A percentile compares a stretch with the other conserved stretches of the same genome.
Evolutionary conservation across 2,888 invertebrate species (phyloP).

Genomic region (Mythimna albipuncta): DNA sequence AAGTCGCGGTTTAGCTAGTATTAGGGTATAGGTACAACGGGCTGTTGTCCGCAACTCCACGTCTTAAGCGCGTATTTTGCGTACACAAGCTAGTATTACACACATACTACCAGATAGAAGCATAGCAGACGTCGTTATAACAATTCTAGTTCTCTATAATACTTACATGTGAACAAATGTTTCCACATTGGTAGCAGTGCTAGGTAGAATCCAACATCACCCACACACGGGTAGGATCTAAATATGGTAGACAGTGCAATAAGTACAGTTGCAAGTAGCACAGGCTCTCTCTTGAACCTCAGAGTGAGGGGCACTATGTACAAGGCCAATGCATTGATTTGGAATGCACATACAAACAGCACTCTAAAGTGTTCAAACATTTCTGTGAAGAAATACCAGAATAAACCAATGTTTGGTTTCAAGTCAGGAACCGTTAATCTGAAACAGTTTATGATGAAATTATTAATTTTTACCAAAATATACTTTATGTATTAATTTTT

Average conservation of each 20-base stretch:
- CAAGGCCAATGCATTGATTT: slow-evolving; percentile 97
- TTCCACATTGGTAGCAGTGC: slow-evolving; percentile 97
- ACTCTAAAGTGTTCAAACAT: slow-evolving; percentile 99
- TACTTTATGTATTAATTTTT: too few relatives aligned
- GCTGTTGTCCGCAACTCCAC: too few relatives aligned
- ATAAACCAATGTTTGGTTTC: slow-evolving; percentile 98
- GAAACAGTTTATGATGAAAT: slow-evolving; percentile 74
- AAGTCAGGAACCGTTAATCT: slow-evolving; percentile 98
- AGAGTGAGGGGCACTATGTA: slow-evolving; percentile 97
- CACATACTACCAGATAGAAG: background rate
- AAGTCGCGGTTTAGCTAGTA: too few relatives aligned
- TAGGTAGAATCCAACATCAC: slow-evolving; percentile 98
- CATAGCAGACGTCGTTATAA: background rate
- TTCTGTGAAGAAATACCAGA: slow-evolving; percentile 99
- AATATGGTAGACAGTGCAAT: slow-evolving; percentile 97
- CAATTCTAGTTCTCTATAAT: slow-evolving; percentile 31
- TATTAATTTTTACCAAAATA: too few relatives aligned
- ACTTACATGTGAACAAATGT: slow-evolving; percentile 96
- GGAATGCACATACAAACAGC: slow-evolving; percentile 98
- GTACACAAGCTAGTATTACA: too few relatives aligned
- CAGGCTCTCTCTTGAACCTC: slow-evolving; percentile 94
- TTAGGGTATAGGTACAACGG: too few relatives aligned
- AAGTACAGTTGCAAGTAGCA: slow-evolving; percentile 94
- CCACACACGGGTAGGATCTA: slow-evolving; percentile 98
- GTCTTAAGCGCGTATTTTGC: too few relatives aligned